phyloP scores from a whole-genome alignment of 2,113 vertebrate species.

The Rallus limicola region DNA sequence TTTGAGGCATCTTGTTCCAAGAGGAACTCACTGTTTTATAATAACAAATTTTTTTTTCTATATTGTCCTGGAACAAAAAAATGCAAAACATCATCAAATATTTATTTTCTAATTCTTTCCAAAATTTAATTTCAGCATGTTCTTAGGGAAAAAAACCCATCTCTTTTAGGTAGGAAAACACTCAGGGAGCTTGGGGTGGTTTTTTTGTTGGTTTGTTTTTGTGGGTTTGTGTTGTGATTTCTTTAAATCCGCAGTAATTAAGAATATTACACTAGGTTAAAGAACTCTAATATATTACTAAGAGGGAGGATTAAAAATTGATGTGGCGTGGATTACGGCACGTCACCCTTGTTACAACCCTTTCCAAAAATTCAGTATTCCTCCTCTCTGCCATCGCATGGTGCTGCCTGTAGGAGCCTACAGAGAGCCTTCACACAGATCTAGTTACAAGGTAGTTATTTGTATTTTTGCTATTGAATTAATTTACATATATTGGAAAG shows the following conservation, averaged over 20 bases:
- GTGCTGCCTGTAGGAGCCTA: not conserved
- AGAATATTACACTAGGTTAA: not conserved
- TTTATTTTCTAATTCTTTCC: not conserved
- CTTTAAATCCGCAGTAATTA: not conserved
- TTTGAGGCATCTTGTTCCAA: not conserved
- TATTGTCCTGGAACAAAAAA: not conserved
- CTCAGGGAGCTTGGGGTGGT: not conserved
- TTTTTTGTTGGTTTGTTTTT: not conserved
- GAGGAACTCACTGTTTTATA: not conserved
- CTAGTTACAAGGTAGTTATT: conserved; percentile 70
- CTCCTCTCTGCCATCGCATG: not conserved
- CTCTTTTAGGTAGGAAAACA: not conserved
- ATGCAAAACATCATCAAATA: not conserved
- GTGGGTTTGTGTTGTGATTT: not conserved
- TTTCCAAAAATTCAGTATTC: not conserved
- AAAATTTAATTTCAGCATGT: not conserved
- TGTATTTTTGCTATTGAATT: conserved; percentile 71
- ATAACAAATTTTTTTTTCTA: not conserved
- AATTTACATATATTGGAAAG: conserved; percentile 65
- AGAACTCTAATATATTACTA: not conserved
- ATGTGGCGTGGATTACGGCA: not conserved
- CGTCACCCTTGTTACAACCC: not conserved
- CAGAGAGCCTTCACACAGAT: conserved; percentile 10
- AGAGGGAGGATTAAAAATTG: not conserved
- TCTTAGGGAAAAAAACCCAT: not conserved